These are phyloP conservation scores for Hydrochoerus hydrochaeris DNA, from an alignment of 2,113 vertebrate genomes.

Conservation along the genomic window DNA sequence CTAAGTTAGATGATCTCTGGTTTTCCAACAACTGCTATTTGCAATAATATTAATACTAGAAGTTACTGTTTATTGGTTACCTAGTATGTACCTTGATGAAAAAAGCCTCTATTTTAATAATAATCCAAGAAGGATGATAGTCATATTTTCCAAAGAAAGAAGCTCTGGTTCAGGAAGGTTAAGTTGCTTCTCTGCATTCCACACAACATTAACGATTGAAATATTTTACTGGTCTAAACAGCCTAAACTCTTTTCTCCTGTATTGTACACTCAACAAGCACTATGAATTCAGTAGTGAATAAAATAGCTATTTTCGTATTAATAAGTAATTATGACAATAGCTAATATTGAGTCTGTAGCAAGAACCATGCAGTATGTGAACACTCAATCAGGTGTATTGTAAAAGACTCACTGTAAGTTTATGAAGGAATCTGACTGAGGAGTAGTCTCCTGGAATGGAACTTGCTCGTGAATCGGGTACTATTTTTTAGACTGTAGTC, in stretches of 20 bases:
- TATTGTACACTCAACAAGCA: neutral
- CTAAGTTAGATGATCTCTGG: neutral
- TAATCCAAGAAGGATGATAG: neutral
- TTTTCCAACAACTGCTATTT: neutral
- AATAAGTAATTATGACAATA: neutral
- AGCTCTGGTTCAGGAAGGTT: neutral
- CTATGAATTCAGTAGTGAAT: slow-evolving; percentile 28
- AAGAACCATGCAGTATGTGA: neutral
- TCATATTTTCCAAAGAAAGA: neutral
- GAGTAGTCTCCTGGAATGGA: neutral
- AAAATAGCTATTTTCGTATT: slow-evolving; percentile 31
- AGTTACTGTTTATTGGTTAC: neutral
- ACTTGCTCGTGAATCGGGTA: neutral
- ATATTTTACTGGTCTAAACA: neutral
- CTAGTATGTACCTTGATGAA: neutral
- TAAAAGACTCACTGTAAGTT: neutral
- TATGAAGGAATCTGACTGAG: neutral
- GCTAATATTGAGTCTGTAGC: neutral
- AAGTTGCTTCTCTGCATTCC: neutral
- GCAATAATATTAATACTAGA: neutral
- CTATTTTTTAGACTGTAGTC: neutral
- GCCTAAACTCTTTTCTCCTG: neutral
- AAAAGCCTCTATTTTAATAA: neutral
- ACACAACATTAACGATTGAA: neutral
- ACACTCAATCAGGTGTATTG: neutral